Conservation (phyloP, 2,797 vertebrate genomes). For the Champsocephalus gunnari region DNA sequence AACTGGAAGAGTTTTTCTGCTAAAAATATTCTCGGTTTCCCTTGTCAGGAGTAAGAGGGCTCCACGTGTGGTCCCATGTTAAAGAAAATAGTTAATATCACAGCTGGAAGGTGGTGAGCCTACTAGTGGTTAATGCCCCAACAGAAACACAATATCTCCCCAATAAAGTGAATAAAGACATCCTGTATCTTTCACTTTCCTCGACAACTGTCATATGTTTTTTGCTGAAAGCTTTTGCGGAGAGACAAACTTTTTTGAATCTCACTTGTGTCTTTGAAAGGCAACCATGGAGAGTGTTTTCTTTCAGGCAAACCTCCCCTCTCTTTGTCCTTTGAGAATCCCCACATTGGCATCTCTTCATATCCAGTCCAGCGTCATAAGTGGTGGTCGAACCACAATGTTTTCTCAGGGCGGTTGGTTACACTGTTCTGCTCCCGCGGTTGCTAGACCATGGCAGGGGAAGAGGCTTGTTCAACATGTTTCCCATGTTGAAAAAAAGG, state of each 20-base stretch:
- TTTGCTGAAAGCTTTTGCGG: slow-evolving; percentile 34
- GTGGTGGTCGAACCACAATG: slow-evolving; percentile 86
- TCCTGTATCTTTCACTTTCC: slow-evolving; percentile 16
- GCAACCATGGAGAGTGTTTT: slow-evolving; percentile 26
- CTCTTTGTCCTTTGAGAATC: slow-evolving; percentile 65
- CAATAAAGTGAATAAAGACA: slow-evolving; percentile 35
- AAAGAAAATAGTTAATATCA: slow-evolving; percentile 79
- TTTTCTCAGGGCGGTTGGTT: slow-evolving; percentile 84
- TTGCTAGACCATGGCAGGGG: slow-evolving; percentile 80
- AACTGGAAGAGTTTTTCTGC: slow-evolving; percentile 63
- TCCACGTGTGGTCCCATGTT: slow-evolving; percentile 87
- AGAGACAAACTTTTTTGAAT: slow-evolving; percentile 25
- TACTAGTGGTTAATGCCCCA: slow-evolving; percentile 53
- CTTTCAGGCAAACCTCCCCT: slow-evolving; percentile 35
- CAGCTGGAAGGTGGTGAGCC: slow-evolving; percentile 79
- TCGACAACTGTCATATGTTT: not conserved
- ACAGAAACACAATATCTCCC: slow-evolving; percentile 49
- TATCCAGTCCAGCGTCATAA: slow-evolving; percentile 80
- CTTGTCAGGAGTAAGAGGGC: slow-evolving; percentile 77
- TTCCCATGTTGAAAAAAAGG: slow-evolving; percentile 76
- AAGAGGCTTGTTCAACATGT: slow-evolving; percentile 87
- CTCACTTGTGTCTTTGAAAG: slow-evolving; percentile 38
- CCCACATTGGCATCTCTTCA: slow-evolving; percentile 65
- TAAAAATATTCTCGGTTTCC: slow-evolving; percentile 78
- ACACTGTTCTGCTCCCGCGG: slow-evolving; percentile 83